Percentiles rank a stretch among this genome's conserved stretches.
These are phyloP conservation scores for Morone chrysops DNA, from an alignment of 2,113 vertebrate species.

Conservation along the genomic window DNA sequence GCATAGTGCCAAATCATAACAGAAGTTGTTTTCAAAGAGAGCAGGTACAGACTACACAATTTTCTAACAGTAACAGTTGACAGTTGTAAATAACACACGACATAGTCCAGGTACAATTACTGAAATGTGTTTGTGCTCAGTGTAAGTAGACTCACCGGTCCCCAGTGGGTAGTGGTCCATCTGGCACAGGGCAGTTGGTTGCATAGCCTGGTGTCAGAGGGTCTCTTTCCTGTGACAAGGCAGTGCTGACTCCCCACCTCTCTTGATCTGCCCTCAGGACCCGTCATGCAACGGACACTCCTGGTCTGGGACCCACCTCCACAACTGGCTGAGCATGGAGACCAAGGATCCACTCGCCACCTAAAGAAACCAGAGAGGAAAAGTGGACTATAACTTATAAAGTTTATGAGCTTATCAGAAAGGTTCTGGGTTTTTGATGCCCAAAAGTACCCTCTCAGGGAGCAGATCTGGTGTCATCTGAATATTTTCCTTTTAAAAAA, in stretches of 20 bases:
- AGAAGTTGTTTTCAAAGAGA: too few relatives aligned
- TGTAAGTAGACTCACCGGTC: constrained; percentile 84
- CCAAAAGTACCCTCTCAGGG: background rate
- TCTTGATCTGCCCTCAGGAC: constrained; percentile 74
- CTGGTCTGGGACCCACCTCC: constrained; percentile 91
- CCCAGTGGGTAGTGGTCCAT: constrained; percentile 90
- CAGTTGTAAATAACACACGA: background rate
- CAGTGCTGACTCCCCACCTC: constrained; percentile 88
- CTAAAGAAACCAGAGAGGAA: constrained; percentile 68
- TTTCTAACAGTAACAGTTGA: too few relatives aligned
- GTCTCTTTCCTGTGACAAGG: constrained; percentile 82
- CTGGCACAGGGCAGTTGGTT: constrained; percentile 84
- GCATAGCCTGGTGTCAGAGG: constrained; percentile 86
- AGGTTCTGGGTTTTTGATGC: background rate
- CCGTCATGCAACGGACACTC: constrained; percentile 87
- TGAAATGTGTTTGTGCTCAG: background rate
- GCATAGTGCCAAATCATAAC: too few relatives aligned
- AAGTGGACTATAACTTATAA: background rate
- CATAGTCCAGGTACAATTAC: background rate
- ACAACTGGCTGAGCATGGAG: constrained; percentile 89
- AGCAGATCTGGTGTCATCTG: too few relatives aligned
- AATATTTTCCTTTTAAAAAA: too few relatives aligned
- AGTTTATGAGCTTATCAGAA: background rate
- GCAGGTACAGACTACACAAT: too few relatives aligned
- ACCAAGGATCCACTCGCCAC: constrained; percentile 93